Percentiles rank a stretch among this genome's conserved stretches.
Evolutionary conservation across 2,113 vertebrate species (phyloP).

Genomic region (Eublepharis macularius): DNA sequence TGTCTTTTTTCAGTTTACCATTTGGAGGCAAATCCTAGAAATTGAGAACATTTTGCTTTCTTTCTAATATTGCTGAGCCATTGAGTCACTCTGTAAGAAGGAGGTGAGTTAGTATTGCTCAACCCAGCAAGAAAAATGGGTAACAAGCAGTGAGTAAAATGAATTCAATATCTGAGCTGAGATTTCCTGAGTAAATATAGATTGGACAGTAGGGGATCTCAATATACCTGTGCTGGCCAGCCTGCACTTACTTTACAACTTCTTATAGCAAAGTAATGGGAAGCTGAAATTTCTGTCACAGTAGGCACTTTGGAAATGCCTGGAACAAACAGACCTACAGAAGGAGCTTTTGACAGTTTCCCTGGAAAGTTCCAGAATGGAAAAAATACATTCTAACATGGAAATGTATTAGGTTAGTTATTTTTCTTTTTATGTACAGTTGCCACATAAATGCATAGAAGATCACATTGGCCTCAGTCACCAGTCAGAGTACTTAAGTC

Average conservation of each 20-base stretch:
- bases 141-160: slow-evolving; percentile 23
- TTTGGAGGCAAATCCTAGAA: slow-evolving; percentile 1
- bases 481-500: too few species aligned
- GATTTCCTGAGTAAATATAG: slow-evolving; percentile 15
- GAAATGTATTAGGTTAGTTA: background rate
- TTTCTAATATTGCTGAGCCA: slow-evolving; percentile 1
- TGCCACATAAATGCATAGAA: background rate
- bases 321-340: background rate
- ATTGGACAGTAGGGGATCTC: background rate
- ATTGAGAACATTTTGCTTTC: background rate
- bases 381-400: background rate
- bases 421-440: background rate
- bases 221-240: background rate
- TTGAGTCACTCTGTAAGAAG: background rate
- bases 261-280: background rate
- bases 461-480: too few species aligned
- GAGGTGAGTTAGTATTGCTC: background rate
- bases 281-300: slow-evolving; percentile 20
- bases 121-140: slow-evolving; percentile 10
- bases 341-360: background rate
- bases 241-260: background rate
- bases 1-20: background rate
- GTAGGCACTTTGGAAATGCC: background rate
- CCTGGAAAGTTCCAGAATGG: background rate
- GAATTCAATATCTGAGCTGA: background rate